These are phyloP conservation scores for Nymphalis c-album DNA, from an alignment of 2,888 invertebrate genomes.

Conservation along the genomic window DNA sequence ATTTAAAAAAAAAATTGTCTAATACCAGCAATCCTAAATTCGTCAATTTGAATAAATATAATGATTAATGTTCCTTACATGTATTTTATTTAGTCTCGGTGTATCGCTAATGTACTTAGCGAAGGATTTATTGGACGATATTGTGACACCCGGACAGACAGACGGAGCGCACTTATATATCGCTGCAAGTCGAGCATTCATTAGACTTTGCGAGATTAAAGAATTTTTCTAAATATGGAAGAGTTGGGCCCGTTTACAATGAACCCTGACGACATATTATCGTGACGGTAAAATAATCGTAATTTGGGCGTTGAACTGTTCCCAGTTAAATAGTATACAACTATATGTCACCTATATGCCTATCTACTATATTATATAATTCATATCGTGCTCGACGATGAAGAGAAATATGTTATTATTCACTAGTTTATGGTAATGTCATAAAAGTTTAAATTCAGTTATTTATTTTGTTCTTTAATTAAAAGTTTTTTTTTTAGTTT, in stretches of 20 bases:
- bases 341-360: too few relatives aligned
- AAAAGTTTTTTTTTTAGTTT: too few relatives aligned
- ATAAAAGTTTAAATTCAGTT: too few relatives aligned
- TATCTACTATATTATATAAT: too few relatives aligned
- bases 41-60: constrained; percentile 11
- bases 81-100: constrained; percentile 37
- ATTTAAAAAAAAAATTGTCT: not conserved
- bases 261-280: not conserved
- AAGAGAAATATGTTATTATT: too few relatives aligned
- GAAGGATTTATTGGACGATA: constrained; percentile 45
- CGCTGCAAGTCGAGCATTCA: constrained; percentile 8
- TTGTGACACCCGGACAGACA: constrained; percentile 36
- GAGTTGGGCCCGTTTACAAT: not conserved
- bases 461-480: too few relatives aligned
- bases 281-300: not conserved
- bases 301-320: too few relatives aligned
- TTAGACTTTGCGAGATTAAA: constrained; percentile 1
- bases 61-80: constrained; percentile 25
- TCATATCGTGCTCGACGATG: too few relatives aligned
- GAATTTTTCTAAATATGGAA: constrained; percentile 14
- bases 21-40: not conserved
- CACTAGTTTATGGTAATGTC: too few relatives aligned
- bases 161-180: constrained; percentile 24
- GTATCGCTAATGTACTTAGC: constrained; percentile 25
- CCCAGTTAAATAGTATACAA: too few relatives aligned